A percentile compares a stretch with the other conserved stretches of the same genome.
phyloP scores from a whole-genome alignment of 2,797 vertebrate genomes.

The Tauraco hartlaubi region DNA sequence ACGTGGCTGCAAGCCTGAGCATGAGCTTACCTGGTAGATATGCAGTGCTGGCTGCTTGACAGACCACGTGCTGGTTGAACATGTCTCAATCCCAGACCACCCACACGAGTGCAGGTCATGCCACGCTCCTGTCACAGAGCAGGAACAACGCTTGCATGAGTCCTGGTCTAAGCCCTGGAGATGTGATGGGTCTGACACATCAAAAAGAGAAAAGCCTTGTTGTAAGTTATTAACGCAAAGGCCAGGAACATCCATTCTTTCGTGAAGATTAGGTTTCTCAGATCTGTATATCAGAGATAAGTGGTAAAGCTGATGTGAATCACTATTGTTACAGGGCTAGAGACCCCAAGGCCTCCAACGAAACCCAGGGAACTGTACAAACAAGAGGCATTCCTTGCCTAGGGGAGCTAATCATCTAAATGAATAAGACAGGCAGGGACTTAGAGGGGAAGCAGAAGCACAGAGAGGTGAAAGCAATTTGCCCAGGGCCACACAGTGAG shows the following conservation, averaged over 20 bases:
- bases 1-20: accelerated
- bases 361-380: conserved; percentile 25
- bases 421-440: conserved; percentile 49
- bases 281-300: not conserved
- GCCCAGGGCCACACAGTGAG: conserved; percentile 31
- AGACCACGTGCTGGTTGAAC: not conserved
- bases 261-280: not conserved
- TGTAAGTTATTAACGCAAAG: not conserved
- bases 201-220: not conserved
- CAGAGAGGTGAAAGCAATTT: conserved; percentile 45
- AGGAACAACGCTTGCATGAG: not conserved
- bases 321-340: not conserved
- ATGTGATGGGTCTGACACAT: not conserved
- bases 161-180: not conserved
- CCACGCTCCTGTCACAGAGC: not conserved
- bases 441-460: conserved; percentile 16
- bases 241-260: not conserved
- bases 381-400: conserved; percentile 30
- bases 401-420: conserved; percentile 38
- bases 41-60: not conserved
- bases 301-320: not conserved
- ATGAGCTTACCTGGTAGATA: not conserved
- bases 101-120: not conserved
- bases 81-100: not conserved
- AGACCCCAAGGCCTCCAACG: not conserved